Base-by-base conservation (phyloP, 2,888 invertebrate species). In the Trileptium ribeirensis region DNA sequence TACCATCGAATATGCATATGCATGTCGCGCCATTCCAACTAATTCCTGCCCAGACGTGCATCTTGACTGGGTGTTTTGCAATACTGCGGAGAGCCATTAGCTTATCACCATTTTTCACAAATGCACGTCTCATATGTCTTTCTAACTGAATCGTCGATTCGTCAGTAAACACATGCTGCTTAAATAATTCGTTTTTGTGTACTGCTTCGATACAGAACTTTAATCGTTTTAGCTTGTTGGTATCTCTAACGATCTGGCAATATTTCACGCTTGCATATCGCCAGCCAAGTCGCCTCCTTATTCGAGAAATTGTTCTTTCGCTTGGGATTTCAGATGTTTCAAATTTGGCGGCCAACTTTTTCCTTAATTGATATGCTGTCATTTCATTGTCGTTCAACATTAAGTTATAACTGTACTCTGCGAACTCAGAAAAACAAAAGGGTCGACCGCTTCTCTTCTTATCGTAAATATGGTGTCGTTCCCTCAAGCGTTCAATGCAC, bases 31-130 rank as follows among this genome's bases (percentile, higher is more conserved):
- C 74, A 15, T 19, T 15, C 74, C 74, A 70, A 70, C 74, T 70
- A 36, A 70, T 70, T 15, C 74, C 74, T n/a, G 74, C 31, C 74
- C 74, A 70, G 31, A 70, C 31, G n/a, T 70, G 74, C n/a, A 70
- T 36, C 74, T 70, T 70, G 33, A 70, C 74, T 15, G 37, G 34
- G n/a, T 70, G 74, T 36, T 70, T 70, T 31, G 74, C 74, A 15
- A 15, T 31, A n/a, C 74, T 36, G 8, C 74, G 74, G 8, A 70
- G 31, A 31, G 31, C 8, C 8, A 70, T 19, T 19, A 70, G 8
- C n/a, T 70, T 70, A 15, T 70, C 8, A 8, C 74, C 74, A 8
- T 19, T 8, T 70, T 70, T 70, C 8, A 31, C 34, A 70, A 19
- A 70, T 15, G 34, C 33, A 15, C 31, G 8, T 34, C 74, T 31